Base-by-base conservation (phyloP, 2,797 vertebrate species). In the Phalloptychus januarius region DNA sequence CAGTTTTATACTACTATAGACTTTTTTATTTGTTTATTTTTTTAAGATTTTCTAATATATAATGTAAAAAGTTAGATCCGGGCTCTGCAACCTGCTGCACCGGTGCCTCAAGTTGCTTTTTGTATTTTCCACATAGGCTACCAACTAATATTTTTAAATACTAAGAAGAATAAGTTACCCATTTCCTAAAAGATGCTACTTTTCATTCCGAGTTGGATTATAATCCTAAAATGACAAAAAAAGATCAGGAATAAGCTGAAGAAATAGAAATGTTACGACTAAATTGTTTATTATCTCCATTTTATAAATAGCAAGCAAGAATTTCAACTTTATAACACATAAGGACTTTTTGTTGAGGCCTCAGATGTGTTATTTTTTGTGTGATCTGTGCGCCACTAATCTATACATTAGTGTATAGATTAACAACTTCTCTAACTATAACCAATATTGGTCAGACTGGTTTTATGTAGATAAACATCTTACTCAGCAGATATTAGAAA, bases 261-360 rank as follows among this genome's bases (percentile, higher is more conserved):
- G 18, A 36, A 63, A 8, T 36, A 63, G 18, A 65, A 65, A 63
- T 7, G 7, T 18, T 63, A 36, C 3, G 36, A 16, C 31, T 54
- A n/a, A 54, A n/a, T 54, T 54, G 8, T 54, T 52, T 52, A n/a
- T 28, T 58, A 28, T 5, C 12, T 31, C 56, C 28, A 31, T 33
- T 61, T 61, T 33, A 18, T 61, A 7, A 23, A 13, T 7, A 15
- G 6, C 18, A 50, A 61, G 31, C 6, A 33, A 33, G 2, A 61
- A 18, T 33, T 13, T 61, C 2, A 65, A 25, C 70, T 18, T 31
- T 85, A 79, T 42, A 23, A 80, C 45, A 18, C 65, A 8, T 8
- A 65, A 61, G 71, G 7, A 40, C n/a, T 18, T 13, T 33, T 33
- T 61, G 13, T 61, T 61, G 31, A 33, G 15, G 31, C 58, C 15